These are phyloP conservation scores for Heliornis fulica DNA, from an alignment of 2,113 vertebrate species.

Conservation along the genomic window DNA sequence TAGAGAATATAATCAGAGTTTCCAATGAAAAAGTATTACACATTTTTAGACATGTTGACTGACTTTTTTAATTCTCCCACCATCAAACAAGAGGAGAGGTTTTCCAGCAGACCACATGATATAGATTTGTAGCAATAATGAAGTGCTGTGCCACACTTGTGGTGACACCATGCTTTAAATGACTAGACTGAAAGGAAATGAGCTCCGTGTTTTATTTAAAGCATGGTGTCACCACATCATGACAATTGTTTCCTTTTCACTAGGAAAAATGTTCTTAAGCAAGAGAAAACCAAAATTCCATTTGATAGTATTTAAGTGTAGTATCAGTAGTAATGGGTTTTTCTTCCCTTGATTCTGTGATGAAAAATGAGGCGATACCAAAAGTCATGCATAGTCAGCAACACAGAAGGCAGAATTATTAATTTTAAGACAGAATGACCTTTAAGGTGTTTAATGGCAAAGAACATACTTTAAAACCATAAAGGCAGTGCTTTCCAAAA, in stretches of 20 bases:
- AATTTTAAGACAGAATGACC: neutral
- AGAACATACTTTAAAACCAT: neutral
- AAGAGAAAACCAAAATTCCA: neutral
- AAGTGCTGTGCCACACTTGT: neutral
- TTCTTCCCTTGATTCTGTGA: neutral
- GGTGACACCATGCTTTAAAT: neutral
- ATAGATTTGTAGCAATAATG: neutral
- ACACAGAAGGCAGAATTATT: neutral
- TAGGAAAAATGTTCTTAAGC: neutral
- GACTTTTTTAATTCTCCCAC: neutral
- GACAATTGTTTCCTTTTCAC: too few species aligned
- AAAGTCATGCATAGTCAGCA: neutral
- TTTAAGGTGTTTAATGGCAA: neutral
- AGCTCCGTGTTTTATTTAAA: too few species aligned
- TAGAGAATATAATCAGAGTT: neutral
- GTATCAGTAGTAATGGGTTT: neutral
- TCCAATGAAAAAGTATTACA: neutral
- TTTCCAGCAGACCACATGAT: neutral
- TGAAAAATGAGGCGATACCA: neutral
- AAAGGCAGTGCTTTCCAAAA: neutral
- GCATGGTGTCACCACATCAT: too few species aligned
- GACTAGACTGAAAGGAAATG: too few species aligned
- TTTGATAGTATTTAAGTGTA: neutral
- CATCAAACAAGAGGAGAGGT: neutral
- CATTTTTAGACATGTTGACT: neutral